These are phyloP conservation scores for Lepidurus couesii DNA, from an alignment of 1,140 invertebrate species.

Conservation along the genomic window DNA sequence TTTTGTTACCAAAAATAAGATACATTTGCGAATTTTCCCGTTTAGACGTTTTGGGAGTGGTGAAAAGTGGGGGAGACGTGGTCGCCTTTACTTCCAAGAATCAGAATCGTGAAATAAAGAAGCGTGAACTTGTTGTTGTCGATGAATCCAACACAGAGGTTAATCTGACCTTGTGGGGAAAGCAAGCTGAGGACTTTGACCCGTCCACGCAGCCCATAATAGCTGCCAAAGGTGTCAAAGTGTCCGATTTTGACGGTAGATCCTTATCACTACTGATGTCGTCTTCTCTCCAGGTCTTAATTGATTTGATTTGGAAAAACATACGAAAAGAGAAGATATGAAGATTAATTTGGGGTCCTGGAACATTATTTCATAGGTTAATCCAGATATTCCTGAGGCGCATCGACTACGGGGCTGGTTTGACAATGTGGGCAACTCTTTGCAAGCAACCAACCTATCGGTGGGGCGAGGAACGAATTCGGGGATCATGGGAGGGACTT, in stretches of 20 bases:
- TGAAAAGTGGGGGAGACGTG: constrained; percentile 67
- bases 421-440: constrained; percentile 62
- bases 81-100: constrained; percentile 62
- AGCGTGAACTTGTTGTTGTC: constrained; percentile 80
- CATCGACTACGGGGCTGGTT: constrained; percentile 85
- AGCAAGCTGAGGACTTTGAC: constrained; percentile 76
- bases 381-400: constrained; percentile 84
- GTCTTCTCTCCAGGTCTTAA: constrained; percentile 37
- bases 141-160: constrained; percentile 73
- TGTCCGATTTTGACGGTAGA: constrained; percentile 72
- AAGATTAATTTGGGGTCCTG: neutral
- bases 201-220: constrained; percentile 68
- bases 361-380: constrained; percentile 54
- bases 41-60: constrained; percentile 85
- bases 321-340: too few relatives aligned
- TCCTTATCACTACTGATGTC: constrained; percentile 54
- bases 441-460: constrained; percentile 58
- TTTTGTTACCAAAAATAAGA: neutral
- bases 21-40: constrained; percentile 34
- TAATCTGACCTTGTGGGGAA: constrained; percentile 61
- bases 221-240: constrained; percentile 67
- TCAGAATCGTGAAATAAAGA: constrained; percentile 76
- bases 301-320: constrained; percentile 21
- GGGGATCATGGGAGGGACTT: constrained; percentile 35
- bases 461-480: constrained; percentile 42